Conservation (phyloP, 2,113 vertebrate genomes). For the Notarius quadriscutis region DNA sequence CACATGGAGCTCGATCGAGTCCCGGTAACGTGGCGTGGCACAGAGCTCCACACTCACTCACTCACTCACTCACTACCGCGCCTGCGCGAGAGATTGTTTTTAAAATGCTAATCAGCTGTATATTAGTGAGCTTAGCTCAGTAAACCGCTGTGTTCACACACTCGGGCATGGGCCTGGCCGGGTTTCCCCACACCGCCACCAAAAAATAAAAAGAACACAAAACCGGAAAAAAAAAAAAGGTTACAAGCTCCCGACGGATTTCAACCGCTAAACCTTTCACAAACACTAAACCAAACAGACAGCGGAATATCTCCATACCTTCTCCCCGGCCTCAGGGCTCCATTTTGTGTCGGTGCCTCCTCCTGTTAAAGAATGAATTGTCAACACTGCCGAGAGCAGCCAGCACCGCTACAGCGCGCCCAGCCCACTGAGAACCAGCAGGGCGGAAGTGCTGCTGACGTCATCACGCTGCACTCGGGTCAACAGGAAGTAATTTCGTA, state of each 20-base stretch:
- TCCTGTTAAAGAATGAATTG: background rate
- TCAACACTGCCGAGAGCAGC: background rate
- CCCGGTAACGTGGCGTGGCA: constrained; percentile 48
- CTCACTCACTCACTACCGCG: too few species aligned
- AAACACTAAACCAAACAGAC: background rate
- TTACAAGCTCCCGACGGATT: constrained; percentile 1
- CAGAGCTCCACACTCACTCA: background rate
- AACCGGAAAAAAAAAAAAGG: background rate
- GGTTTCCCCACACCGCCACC: background rate
- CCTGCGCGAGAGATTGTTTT: too few species aligned
- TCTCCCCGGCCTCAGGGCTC: constrained; percentile 47
- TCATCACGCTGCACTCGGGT: background rate
- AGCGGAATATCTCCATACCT: background rate
- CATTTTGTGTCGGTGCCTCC: constrained; percentile 24
- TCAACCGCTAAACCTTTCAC: background rate
- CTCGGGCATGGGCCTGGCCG: background rate
- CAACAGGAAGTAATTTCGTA: too few species aligned
- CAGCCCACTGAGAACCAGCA: background rate
- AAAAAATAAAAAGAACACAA: background rate
- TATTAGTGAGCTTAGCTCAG: too few species aligned
- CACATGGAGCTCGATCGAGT: constrained; percentile 22
- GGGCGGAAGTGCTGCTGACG: constrained; percentile 35
- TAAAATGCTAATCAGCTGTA: too few species aligned
- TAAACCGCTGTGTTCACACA: too few species aligned
- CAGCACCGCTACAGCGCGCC: constrained; percentile 60